Percentiles rank a stretch among this genome's conserved stretches.
Evolutionary conservation across 2,797 vertebrate genomes (phyloP).

Genomic region (Spinus pinus): DNA sequence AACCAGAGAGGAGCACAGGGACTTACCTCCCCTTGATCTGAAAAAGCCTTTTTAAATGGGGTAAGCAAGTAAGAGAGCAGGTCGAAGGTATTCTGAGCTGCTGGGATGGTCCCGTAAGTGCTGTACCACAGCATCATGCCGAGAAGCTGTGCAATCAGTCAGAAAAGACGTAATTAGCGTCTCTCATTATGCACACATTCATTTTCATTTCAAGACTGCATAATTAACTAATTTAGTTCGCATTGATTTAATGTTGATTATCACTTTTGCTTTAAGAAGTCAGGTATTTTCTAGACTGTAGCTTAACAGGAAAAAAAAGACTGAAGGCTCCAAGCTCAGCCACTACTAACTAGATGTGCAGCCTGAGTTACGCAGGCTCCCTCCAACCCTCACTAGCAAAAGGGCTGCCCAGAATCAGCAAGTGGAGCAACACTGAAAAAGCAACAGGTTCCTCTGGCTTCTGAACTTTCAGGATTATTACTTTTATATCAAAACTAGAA

Average conservation of each 20-base stretch:
- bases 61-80: conserved; percentile 76
- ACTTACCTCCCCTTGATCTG: conserved; percentile 66
- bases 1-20: background rate
- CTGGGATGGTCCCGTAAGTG: conserved; percentile 83
- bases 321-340: background rate
- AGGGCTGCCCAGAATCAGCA: background rate
- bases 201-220: conserved; percentile 45
- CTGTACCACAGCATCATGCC: conserved; percentile 87
- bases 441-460: background rate
- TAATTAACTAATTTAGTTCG: conserved; percentile 50
- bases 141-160: conserved; percentile 83
- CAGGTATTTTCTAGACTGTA: conserved; percentile 23
- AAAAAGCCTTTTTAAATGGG: conserved; percentile 66
- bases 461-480: background rate
- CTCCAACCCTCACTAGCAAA: background rate
- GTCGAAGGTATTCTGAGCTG: conserved; percentile 86
- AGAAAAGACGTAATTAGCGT: conserved; percentile 54
- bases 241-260: conserved; percentile 29
- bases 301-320: background rate
- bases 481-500: background rate
- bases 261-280: conserved; percentile 2
- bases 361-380: background rate
- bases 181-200: conserved; percentile 38
- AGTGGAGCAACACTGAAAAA: background rate
- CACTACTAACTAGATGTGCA: background rate